Evolutionary conservation across 2,797 vertebrate species (phyloP), one percentile per base, ranked within the genome.

Genomic region (Amblyraja radiata): DNA sequence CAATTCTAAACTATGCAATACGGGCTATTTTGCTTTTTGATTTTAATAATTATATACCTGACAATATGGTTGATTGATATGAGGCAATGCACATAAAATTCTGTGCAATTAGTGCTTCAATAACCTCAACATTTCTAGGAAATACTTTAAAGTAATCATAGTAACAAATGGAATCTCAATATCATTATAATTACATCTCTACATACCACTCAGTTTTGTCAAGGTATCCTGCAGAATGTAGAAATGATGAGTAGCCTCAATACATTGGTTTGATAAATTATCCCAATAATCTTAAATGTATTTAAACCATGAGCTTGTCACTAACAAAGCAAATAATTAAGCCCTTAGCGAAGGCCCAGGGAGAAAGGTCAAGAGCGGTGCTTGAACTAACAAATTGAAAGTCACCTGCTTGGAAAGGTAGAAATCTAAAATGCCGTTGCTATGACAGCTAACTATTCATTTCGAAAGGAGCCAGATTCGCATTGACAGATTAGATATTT

Each of bases 111-210:
- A 73, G 36, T 74, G 10, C 39, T 91, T 91, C 5, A 91, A 21
- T 36, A 83, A 28, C 23, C 7, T 74, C 39, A 76, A 58, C 46
- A 6, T 6, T 54, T 54, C 46, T 54, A 54, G 46, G 46, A 54
- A 74, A 28, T 54, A 74, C 18, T 21, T 74, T 61, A 39, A 9
- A 39, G 18, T 90, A 21, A 68, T 39, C 71, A 39, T 18, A n/a
- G 1, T 76, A 76, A 74, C 46, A 76, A 74, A 54, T 76, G 90
- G 90, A 74, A 16, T n/a, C 9, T 46, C 5, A n/a, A 16, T 76
- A n/a, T 6, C 73, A n/a, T 92, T 92, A 18, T 46, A 46, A 74
- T 54, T 74, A 54, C 68, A 74, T 91, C 39, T 92, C 92, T 92
- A 58, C 25, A 54, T 54, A n/a, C 71, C 25, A 76, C 10, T n/a